Evolutionary conservation across 1,140 invertebrate species (phyloP).

Genomic region (Myzus persicae): DNA sequence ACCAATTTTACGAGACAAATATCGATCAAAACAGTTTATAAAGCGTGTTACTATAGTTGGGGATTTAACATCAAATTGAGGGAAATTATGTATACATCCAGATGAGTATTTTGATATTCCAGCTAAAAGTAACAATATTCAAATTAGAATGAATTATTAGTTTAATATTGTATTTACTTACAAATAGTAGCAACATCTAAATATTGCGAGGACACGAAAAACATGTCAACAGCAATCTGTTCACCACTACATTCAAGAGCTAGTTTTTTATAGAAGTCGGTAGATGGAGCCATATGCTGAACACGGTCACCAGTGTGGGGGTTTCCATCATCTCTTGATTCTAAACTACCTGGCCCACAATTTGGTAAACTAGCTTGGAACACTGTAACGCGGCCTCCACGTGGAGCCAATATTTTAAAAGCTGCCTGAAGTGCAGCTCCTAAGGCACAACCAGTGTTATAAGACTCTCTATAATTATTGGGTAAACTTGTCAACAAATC

Average conservation of each 20-base stretch:
- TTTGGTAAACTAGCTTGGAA: slow-evolving; percentile 93
- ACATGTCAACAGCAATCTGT: slow-evolving; percentile 96
- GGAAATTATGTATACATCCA: slow-evolving; percentile 92
- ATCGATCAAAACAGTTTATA: slow-evolving; percentile 82
- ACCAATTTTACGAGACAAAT: slow-evolving; percentile 95
- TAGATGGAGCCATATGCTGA: slow-evolving; percentile 88
- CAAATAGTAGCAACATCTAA: slow-evolving; percentile 92
- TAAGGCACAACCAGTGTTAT: slow-evolving; percentile 82
- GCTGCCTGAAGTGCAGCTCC: slow-evolving; percentile 93
- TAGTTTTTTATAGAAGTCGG: slow-evolving; percentile 97
- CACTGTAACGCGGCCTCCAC: slow-evolving; percentile 93
- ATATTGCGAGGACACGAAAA: slow-evolving; percentile 92
- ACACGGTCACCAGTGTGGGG: slow-evolving; percentile 81
- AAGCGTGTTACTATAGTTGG: slow-evolving; percentile 77
- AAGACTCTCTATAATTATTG: slow-evolving; percentile 75
- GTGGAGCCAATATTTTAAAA: slow-evolving; percentile 89
- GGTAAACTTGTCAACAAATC: slow-evolving; percentile 86
- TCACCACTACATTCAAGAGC: slow-evolving; percentile 95
- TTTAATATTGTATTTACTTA: slow-evolving; percentile 67
- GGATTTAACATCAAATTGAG: slow-evolving; percentile 82
- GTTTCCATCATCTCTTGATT: slow-evolving; percentile 86
- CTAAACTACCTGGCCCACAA: slow-evolving; percentile 86
- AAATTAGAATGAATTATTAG: slow-evolving; percentile 23
- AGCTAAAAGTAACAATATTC: slow-evolving; percentile 67
- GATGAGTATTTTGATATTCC: slow-evolving; percentile 95